phyloP scores from a whole-genome alignment of 2,797 vertebrate genomes.

The Gymnoscopelus braueri region DNA sequence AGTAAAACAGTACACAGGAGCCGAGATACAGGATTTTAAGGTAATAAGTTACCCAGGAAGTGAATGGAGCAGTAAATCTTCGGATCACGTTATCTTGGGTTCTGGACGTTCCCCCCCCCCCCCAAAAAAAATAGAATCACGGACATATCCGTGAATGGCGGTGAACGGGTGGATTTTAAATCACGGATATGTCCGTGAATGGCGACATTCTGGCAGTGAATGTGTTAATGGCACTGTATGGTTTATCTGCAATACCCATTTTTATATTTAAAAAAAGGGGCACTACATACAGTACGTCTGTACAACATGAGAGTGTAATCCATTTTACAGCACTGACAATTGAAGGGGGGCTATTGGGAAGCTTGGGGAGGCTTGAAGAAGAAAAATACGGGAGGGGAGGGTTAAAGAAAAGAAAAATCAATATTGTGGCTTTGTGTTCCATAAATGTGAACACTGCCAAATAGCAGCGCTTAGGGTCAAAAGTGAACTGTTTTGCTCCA shows the following conservation, averaged over 20 bases:
- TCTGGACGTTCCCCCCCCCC: too few relatives aligned
- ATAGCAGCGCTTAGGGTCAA: conserved; percentile 81
- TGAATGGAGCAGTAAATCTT: too few relatives aligned
- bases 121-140: too few relatives aligned
- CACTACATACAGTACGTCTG: conserved; percentile 66
- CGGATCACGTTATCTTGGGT: too few relatives aligned
- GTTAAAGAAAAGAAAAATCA: conserved; percentile 79
- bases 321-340: conserved; percentile 81
- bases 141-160: too few relatives aligned
- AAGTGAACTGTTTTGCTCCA: conserved; percentile 80
- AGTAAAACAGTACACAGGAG: too few relatives aligned
- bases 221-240: conserved; percentile 37
- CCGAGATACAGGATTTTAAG: too few relatives aligned
- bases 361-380: conserved; percentile 6
- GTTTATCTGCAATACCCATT: conserved; percentile 59
- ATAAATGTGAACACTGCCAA: conserved; percentile 85
- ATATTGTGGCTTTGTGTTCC: conserved; percentile 84
- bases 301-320: conserved; percentile 83
- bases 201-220: too few relatives aligned
- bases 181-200: too few relatives aligned
- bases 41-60: too few relatives aligned
- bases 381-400: conserved; percentile 52
- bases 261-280: conserved; percentile 67
- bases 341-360: conserved; percentile 58
- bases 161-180: too few relatives aligned